These are phyloP conservation scores for Regulus satrapa DNA, from an alignment of 2,113 vertebrate species.

Conservation along the genomic window DNA sequence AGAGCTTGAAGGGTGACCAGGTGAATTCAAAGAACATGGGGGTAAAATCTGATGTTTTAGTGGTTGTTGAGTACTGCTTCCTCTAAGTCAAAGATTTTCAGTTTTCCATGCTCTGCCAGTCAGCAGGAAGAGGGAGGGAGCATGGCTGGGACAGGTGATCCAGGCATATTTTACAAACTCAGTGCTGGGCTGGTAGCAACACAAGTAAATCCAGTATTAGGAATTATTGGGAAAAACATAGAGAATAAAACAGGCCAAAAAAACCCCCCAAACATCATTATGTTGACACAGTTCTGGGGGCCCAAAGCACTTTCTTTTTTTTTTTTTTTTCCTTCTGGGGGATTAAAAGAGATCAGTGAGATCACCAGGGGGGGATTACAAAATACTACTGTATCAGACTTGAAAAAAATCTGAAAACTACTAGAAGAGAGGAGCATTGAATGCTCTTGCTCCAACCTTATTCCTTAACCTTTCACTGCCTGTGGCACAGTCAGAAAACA, in stretches of 20 bases:
- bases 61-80: neutral
- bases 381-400: neutral
- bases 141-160: neutral
- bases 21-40: neutral
- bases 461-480: neutral
- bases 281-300: neutral
- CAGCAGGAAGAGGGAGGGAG: neutral
- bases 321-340: neutral
- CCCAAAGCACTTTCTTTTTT: neutral
- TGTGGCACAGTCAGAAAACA: neutral
- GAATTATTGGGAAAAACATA: neutral
- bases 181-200: neutral
- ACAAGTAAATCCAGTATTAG: neutral
- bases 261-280: fast-evolving
- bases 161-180: fast-evolving
- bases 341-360: neutral
- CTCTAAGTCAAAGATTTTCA: neutral
- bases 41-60: neutral
- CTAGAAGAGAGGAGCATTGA: neutral
- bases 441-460: neutral
- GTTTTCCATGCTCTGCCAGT: neutral
- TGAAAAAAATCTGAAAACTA: neutral
- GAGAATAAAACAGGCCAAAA: neutral
- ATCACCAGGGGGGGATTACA: neutral
- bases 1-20: neutral